Conservation (phyloP, 35 echinoderm and acorn worm genomes). For the Ptychodera flava region DNA sequence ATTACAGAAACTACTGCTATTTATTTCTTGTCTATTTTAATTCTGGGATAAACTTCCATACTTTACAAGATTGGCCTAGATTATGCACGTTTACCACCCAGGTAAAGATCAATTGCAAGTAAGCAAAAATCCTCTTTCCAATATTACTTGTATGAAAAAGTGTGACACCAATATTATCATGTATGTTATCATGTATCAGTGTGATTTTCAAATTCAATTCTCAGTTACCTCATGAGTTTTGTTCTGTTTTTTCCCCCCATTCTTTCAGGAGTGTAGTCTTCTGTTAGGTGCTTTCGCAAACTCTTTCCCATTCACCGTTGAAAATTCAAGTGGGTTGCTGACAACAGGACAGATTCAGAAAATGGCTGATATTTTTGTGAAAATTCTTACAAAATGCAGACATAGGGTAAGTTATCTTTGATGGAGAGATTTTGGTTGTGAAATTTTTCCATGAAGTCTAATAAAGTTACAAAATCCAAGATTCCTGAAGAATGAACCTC, state of each 20-base stretch:
- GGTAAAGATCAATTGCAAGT: no score
- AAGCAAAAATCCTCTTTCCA: background rate
- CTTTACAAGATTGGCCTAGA: no score
- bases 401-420: slow-evolving; percentile 77
- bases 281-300: slow-evolving; percentile 52
- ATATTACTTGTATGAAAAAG: background rate
- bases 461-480: no score
- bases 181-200: background rate
- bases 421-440: no score
- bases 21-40: background rate
- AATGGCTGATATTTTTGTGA: slow-evolving; percentile 50
- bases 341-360: slow-evolving; percentile 24
- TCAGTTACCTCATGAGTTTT: no score
- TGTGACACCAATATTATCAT: background rate
- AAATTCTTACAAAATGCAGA: slow-evolving; percentile 72
- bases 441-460: no score
- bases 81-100: no score
- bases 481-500: no score
- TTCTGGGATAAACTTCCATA: no score
- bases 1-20: background rate
- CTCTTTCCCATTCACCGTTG: slow-evolving; percentile 14
- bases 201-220: no score
- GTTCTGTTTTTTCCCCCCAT: no score
- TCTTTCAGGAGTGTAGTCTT: slow-evolving; percentile 74
- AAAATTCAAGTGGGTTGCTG: slow-evolving; percentile 21